A percentile compares a stretch with the other conserved stretches of the same genome.
Evolutionary conservation across 2,113 vertebrate species (phyloP).

Genomic region (Oncorhynchus keta): DNA sequence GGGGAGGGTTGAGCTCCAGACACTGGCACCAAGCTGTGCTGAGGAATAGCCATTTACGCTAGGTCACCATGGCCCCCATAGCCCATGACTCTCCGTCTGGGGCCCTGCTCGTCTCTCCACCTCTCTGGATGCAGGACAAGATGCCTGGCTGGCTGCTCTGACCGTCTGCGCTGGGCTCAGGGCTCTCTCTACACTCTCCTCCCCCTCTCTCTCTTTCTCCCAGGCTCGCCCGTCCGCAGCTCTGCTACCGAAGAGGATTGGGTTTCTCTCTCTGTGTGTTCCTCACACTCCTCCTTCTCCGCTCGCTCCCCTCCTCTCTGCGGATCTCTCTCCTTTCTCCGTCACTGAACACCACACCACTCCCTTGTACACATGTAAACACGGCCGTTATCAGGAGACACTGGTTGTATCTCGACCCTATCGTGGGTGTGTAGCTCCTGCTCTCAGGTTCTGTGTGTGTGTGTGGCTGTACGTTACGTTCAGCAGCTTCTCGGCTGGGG

Average conservation of each 20-base stretch:
- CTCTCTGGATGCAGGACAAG: not conserved
- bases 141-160: not conserved
- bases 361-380: slow-evolving; percentile 9
- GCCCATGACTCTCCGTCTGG: slow-evolving; percentile 72
- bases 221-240: slow-evolving; percentile 2
- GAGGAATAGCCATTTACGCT: slow-evolving; percentile 87
- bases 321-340: slow-evolving; percentile 18
- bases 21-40: slow-evolving; percentile 68
- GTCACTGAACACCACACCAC: slow-evolving; percentile 6
- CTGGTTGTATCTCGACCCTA: not conserved
- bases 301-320: slow-evolving; percentile 11
- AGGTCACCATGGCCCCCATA: slow-evolving; percentile 95
- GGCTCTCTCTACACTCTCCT: slow-evolving; percentile 1
- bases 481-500: slow-evolving; percentile 20
- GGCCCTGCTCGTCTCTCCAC: not conserved
- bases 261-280: slow-evolving; percentile 29
- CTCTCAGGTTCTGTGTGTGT: not conserved
- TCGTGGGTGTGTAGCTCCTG: not conserved
- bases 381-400: slow-evolving; percentile 3
- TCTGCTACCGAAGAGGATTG: slow-evolving; percentile 36
- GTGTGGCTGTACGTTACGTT: not conserved
- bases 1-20: slow-evolving; percentile 73
- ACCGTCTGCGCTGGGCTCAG: not conserved
- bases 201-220: slow-evolving; percentile 5
- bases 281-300: slow-evolving; percentile 5